Percentiles rank a stretch among this genome's conserved stretches.
Conservation (phyloP, 1,140 invertebrate genomes). For the Eufriesea mexicana region DNA sequence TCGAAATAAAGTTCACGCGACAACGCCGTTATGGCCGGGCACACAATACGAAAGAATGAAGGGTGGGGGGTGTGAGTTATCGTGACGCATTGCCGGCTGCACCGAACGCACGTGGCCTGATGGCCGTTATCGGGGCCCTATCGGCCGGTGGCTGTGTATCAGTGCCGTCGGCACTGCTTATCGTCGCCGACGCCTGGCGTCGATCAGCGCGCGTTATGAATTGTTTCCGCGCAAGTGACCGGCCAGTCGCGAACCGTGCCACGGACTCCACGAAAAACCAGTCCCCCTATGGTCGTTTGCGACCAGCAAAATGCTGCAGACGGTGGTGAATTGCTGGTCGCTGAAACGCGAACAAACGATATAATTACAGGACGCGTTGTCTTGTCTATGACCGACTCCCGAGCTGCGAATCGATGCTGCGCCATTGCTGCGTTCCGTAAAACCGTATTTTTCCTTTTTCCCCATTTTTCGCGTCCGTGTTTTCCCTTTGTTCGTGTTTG, state of each 20-base stretch:
- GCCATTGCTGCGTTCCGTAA: not conserved
- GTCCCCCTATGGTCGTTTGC: constrained; percentile 15
- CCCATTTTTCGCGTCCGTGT: not conserved
- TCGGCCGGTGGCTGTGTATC: constrained; percentile 43
- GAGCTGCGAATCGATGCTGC: not conserved
- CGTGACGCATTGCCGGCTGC: constrained; percentile 62
- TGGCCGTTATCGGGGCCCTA: constrained; percentile 57
- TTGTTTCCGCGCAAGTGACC: constrained; percentile 52
- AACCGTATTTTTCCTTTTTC: not conserved
- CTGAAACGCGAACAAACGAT: constrained; percentile 33
- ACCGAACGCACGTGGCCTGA: constrained; percentile 45
- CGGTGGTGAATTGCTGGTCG: not conserved
- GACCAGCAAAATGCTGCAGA: not conserved
- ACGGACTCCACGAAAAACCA: constrained; percentile 20
- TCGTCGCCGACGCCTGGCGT: constrained; percentile 44
- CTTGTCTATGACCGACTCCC: not conserved
- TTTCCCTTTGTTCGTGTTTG: not conserved
- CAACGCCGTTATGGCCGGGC: constrained; percentile 27
- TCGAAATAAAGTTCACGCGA: constrained; percentile 48
- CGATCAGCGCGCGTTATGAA: constrained; percentile 61
- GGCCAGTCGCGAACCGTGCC: not conserved
- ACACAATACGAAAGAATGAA: constrained; percentile 20
- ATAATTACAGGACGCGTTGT: constrained; percentile 32
- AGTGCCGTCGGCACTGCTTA: constrained; percentile 44
- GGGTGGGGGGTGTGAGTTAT: constrained; percentile 42